A percentile compares a stretch with the other conserved stretches of the same genome.
Conservation (phyloP, 53 echinoderm and acorn worm genomes). For the Stichopus horrens region DNA sequence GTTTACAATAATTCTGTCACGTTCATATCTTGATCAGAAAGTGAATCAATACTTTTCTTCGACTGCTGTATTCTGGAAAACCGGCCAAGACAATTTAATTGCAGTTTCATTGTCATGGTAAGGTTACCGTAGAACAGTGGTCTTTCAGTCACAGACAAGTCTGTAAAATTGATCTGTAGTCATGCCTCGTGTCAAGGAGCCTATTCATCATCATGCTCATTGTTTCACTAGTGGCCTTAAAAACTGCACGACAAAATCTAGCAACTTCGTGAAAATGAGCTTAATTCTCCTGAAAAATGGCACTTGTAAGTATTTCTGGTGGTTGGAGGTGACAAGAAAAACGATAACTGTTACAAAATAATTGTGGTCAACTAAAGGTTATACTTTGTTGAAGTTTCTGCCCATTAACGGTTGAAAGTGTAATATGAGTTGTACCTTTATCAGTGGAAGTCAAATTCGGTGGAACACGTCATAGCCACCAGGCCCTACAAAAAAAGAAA, state of each 20-base stretch:
- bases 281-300: neutral
- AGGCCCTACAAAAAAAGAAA: too few relatives aligned
- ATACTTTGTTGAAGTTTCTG: too few relatives aligned
- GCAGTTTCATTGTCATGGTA: neutral
- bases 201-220: neutral
- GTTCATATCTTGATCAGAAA: neutral
- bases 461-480: too few relatives aligned
- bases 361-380: too few relatives aligned
- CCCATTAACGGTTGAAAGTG: too few relatives aligned
- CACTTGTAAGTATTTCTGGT: neutral
- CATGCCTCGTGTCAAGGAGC: neutral
- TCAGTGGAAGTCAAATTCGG: too few relatives aligned
- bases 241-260: neutral
- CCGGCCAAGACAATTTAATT: neutral
- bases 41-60: neutral
- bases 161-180: neutral
- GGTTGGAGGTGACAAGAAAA: neutral
- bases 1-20: neutral
- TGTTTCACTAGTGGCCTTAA: neutral
- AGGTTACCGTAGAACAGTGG: neutral
- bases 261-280: neutral
- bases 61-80: neutral
- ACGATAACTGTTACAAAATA: too few relatives aligned
- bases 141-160: neutral
- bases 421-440: too few relatives aligned